These are phyloP conservation scores for Peucedramus taeniatus DNA, from an alignment of 2,113 vertebrate species.

Conservation along the genomic window DNA sequence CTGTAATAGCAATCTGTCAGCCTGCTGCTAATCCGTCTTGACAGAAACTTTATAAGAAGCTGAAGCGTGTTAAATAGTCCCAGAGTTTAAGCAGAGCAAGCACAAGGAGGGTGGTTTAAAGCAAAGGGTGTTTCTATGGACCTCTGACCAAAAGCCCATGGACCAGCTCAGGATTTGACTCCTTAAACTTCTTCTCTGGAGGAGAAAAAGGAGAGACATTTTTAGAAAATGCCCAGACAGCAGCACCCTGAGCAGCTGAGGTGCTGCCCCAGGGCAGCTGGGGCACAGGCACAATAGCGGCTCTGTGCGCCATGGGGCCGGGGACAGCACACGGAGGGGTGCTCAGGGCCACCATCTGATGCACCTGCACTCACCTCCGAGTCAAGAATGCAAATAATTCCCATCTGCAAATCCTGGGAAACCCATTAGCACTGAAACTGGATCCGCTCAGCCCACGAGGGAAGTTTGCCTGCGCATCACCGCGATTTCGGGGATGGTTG, in stretches of 20 bases:
- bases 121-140: background rate
- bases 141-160: background rate
- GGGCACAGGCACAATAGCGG: constrained; percentile 54
- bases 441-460: background rate
- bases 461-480: background rate
- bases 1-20: constrained; percentile 71
- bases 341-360: background rate
- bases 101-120: background rate
- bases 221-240: background rate
- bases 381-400: constrained; percentile 73
- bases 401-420: constrained; percentile 53
- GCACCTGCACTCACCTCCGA: constrained; percentile 71
- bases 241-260: background rate
- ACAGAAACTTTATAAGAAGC: constrained; percentile 72
- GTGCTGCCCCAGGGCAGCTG: background rate
- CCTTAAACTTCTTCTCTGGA: background rate
- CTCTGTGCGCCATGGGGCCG: constrained; percentile 43
- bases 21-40: constrained; percentile 70
- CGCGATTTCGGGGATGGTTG: background rate
- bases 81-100: constrained; percentile 48
- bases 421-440: background rate
- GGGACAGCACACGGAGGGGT: background rate
- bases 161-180: background rate
- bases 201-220: background rate
- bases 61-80: constrained; percentile 60